phyloP scores from a whole-genome alignment of 2,888 invertebrate species.

The Pasiphila rectangulata region DNA sequence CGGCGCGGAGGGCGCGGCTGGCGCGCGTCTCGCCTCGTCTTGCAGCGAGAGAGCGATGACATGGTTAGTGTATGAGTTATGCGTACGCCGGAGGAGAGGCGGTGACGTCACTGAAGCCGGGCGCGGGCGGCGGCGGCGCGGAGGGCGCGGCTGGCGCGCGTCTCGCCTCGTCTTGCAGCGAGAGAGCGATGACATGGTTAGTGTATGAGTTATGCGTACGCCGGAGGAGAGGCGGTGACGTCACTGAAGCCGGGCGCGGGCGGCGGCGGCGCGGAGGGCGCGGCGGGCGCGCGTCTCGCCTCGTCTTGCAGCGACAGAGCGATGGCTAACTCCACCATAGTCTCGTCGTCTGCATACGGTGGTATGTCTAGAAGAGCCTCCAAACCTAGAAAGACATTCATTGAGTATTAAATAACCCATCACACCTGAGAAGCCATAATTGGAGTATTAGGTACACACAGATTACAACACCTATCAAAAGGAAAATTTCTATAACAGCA shows the following conservation, averaged over 20 bases:
- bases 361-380: conserved; percentile 93
- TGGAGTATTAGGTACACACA: no score
- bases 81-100: conserved; percentile 88
- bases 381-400: conserved; percentile 70
- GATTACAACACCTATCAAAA: no score
- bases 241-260: conserved; percentile 84
- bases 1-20: conserved; percentile 54
- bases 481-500: no score
- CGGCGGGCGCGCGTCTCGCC: conserved; percentile 77
- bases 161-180: conserved; percentile 90
- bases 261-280: conserved; percentile 57
- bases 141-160: conserved; percentile 64
- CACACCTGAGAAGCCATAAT: no score
- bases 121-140: conserved; percentile 60
- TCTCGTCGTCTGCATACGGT: conserved; percentile 97
- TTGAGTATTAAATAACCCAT: no score
- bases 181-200: conserved; percentile 86
- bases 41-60: no score
- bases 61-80: no score
- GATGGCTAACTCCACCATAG: conserved; percentile 97
- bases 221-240: conserved; percentile 89
- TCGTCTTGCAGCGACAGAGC: conserved; percentile 95
- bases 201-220: conserved; percentile 38
- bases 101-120: conserved; percentile 87
- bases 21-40: conserved; percentile 84